phyloP scores from a whole-genome alignment of 2,888 invertebrate genomes.

The Cheilosia impressa region DNA sequence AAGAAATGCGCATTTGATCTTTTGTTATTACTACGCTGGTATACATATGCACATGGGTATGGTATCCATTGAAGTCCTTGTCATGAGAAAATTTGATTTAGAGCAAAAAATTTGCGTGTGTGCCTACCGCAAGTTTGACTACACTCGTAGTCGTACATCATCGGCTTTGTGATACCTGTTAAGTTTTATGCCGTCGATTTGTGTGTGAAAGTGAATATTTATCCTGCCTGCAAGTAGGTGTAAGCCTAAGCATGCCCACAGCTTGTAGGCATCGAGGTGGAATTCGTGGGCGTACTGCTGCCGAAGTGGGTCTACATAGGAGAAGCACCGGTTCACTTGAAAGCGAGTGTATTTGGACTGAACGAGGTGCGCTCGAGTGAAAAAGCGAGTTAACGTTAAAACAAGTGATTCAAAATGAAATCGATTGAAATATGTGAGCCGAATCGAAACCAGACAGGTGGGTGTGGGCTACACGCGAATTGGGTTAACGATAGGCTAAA shows the following conservation, averaged over 20 bases:
- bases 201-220: constrained; percentile 17
- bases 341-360: constrained; percentile 38
- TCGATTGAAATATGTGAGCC: constrained; percentile 59
- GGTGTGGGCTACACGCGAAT: neutral
- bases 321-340: constrained; percentile 32
- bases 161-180: neutral
- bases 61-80: constrained; percentile 11
- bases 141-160: neutral
- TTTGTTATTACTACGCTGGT: constrained; percentile 35
- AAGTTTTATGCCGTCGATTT: neutral
- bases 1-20: constrained; percentile 52
- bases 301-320: neutral
- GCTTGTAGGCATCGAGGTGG: constrained; percentile 11
- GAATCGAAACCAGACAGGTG: constrained; percentile 19
- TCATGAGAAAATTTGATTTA: constrained; percentile 45
- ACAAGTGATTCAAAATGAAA: constrained; percentile 55
- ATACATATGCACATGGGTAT: neutral
- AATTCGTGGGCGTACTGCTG: neutral
- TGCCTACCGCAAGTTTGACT: neutral
- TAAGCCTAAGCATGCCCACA: constrained; percentile 47
- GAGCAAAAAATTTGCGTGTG: constrained; percentile 6
- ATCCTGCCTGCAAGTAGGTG: constrained; percentile 26
- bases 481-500: constrained; percentile 8
- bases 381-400: constrained; percentile 37
- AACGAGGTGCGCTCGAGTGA: constrained; percentile 24